Evolutionary conservation across 2,888 invertebrate genomes (phyloP).

Genomic region (Villa cingulata): DNA sequence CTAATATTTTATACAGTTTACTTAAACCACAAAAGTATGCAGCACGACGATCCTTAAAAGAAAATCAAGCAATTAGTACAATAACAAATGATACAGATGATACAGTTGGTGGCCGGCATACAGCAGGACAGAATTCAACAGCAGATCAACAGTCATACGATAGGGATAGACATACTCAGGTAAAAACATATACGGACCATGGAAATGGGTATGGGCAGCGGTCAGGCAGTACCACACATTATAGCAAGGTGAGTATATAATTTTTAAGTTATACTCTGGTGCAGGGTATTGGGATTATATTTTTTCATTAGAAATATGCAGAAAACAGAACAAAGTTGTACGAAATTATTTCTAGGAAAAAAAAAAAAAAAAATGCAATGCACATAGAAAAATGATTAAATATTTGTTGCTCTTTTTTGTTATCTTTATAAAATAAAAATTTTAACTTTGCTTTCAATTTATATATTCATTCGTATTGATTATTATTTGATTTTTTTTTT

Average conservation of each 20-base stretch:
- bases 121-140: conserved; percentile 38
- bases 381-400: too few relatives aligned
- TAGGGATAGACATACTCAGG: conserved; percentile 68
- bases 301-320: too few relatives aligned
- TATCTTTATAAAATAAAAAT: too few relatives aligned
- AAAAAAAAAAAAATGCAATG: too few relatives aligned
- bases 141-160: conserved; percentile 37
- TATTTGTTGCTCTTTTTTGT: too few relatives aligned
- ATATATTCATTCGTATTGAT: too few relatives aligned
- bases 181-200: conserved; percentile 92
- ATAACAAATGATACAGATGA: conserved; percentile 38
- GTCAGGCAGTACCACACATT: conserved; percentile 54
- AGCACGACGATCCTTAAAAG: conserved; percentile 44
- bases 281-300: neutral
- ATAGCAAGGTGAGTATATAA: conserved; percentile 69
- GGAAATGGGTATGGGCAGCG: conserved; percentile 69
- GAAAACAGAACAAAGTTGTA: too few relatives aligned
- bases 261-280: neutral
- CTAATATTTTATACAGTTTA: conserved; percentile 36
- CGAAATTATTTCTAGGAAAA: too few relatives aligned
- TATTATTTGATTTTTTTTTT: too few relatives aligned
- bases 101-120: conserved; percentile 34
- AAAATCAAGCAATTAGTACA: conserved; percentile 36
- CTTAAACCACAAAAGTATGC: conserved; percentile 54
- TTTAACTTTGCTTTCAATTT: too few relatives aligned